Base-by-base conservation (phyloP, 2,888 invertebrate species). In the Eristalis arbustorum region DNA sequence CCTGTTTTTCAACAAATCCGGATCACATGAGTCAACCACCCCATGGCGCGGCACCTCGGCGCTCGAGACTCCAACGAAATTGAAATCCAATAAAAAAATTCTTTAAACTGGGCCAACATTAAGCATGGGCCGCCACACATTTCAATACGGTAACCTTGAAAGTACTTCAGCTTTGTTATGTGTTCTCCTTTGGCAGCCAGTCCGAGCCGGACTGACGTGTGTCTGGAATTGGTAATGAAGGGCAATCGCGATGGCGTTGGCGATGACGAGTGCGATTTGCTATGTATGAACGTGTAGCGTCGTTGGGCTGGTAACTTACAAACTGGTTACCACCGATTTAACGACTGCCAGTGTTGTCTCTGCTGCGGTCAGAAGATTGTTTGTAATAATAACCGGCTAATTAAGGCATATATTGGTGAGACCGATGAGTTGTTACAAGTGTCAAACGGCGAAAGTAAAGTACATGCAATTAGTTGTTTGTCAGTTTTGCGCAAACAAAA, bases 1-100 rank as follows among this genome's bases (percentile, higher is more conserved):
- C 3, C 34, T 34, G 56, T 31, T 14, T 49, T 2, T 18, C 18
- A 11, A 14, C 14, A 72, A 79, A 66, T 72, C 72, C 79, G 72
- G 72, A 73, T 79, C 61, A 64, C 42, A 79, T 79, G 72, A 66
- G 79, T 72, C 79, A 79, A 79, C 61, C 66, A 79, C 79, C 72
- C 79, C 72, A 8, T 31, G 31, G 22, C 25, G 5, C 34, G 31
- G 25, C n/a, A n/a, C n/a, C n/a, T 49, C n/a, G n/a, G n/a, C n/a
- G 49, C n/a, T 18, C 18, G 49, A n/a, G 25, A 28, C 22, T 18
- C 66, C 2, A 59, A 61, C n/a, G 42, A 42, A 61, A 67, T 67
- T 42, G 28, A 61, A 76, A 76, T 11, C 37, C 56, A 42, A 59
- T n/a, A 49, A 49, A 49, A 28, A 75, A 75, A 59, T 49, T 31